Conservation (phyloP, 2,113 vertebrate species). For the Carassius gibelio region DNA sequence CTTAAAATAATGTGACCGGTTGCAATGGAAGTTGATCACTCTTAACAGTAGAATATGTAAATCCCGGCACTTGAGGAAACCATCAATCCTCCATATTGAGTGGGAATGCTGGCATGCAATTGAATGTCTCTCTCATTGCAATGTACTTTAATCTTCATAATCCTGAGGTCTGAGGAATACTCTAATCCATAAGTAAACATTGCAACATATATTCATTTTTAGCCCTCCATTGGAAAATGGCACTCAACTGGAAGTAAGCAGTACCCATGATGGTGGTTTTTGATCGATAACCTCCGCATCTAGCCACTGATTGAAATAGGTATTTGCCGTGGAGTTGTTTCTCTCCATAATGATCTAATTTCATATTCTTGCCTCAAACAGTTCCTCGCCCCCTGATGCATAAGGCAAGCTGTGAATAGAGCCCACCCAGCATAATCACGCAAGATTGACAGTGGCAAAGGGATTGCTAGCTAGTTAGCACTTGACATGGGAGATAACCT, state of each 20-base stretch:
- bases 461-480: constrained; percentile 35
- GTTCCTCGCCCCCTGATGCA: constrained; percentile 4
- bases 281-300: constrained; percentile 44
- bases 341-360: constrained; percentile 39
- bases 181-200: background rate
- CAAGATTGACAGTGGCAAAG: constrained; percentile 39
- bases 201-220: too few relatives aligned
- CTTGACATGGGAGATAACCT: constrained; percentile 17
- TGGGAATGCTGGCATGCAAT: background rate
- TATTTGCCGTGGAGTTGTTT: constrained; percentile 45
- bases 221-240: constrained; percentile 9
- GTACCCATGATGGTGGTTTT: constrained; percentile 4
- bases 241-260: constrained; percentile 15
- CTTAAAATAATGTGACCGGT: constrained; percentile 28
- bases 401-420: background rate
- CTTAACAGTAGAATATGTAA: constrained; percentile 46
- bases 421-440: constrained; percentile 25
- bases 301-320: constrained; percentile 40
- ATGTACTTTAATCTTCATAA: constrained; percentile 50
- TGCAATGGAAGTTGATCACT: constrained; percentile 28
- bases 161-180: constrained; percentile 38
- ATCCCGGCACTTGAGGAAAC: constrained; percentile 31
- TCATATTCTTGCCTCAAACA: constrained; percentile 41
- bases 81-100: constrained; percentile 45
- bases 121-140: constrained; percentile 42